A percentile compares a stretch with the other conserved stretches of the same genome.
Evolutionary conservation across 2,797 vertebrate species (phyloP).

Genomic region (Mallotus villosus): DNA sequence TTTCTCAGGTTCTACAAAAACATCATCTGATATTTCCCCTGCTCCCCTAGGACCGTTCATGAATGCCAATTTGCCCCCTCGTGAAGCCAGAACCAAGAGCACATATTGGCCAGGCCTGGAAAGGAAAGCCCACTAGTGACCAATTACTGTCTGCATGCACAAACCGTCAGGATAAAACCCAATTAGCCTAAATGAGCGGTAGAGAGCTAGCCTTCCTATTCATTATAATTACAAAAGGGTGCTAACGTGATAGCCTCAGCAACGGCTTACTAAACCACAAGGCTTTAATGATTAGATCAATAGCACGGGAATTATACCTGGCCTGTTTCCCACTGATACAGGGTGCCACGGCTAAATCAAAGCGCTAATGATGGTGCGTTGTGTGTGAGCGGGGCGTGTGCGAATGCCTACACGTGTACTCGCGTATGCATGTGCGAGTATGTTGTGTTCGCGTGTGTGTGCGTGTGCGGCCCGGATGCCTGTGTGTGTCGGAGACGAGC

Average conservation of each 20-base stretch:
- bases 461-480: no score
- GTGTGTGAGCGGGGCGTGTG: no score
- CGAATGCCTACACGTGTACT: no score
- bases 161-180: conserved; percentile 64
- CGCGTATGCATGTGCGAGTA: no score
- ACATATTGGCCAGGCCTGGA: neutral
- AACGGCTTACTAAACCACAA: conserved; percentile 6
- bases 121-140: conserved; percentile 16
- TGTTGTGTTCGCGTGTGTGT: no score
- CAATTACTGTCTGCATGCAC: conserved; percentile 59
- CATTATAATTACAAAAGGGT: conserved; percentile 58
- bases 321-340: neutral
- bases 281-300: conserved; percentile 60
- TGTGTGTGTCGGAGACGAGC: neutral
- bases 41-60: conserved; percentile 48
- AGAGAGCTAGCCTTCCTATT: conserved; percentile 53
- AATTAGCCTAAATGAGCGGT: conserved; percentile 61
- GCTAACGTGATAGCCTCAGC: conserved; percentile 48
- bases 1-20: conserved; percentile 55
- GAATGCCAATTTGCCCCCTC: conserved; percentile 56
- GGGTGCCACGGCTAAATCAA: neutral
- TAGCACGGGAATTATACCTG: conserved; percentile 21
- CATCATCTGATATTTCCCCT: conserved; percentile 50
- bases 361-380: neutral
- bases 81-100: conserved; percentile 53